Base-by-base conservation (phyloP, 2,888 invertebrate genomes). In the Macrophya annulata region DNA sequence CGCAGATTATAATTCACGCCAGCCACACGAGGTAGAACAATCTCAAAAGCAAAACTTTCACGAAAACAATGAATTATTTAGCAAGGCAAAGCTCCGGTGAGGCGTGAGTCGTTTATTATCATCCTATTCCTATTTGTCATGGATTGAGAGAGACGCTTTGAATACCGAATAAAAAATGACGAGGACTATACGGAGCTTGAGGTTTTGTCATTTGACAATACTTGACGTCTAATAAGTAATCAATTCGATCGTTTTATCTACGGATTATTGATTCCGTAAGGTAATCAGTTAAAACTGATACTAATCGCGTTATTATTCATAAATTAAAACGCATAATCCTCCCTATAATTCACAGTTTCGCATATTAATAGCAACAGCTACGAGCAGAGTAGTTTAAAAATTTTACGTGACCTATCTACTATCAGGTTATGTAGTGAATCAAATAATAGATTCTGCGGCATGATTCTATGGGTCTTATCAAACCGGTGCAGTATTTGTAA, bases 381-480 rank as follows among this genome's bases (percentile, higher is more conserved):
- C 31, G 31, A 21, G 25, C 8, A 10, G 31, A 21, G 25, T n/a
- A 10, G 68, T 71, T 8, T 25, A 17, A 37, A 37, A 85, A 88
- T 89, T 89, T 91, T 91, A 87, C 88, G 74, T 91, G 77, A 77
- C 77, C 55, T 77, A 77, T 81, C 65, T 81, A 21, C n/a, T 15
- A 31, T 43, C 43, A 10, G 40, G 15, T 37, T 43, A 12, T 9
- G 12, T 5, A 25, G 5, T 71, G 71, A 83, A 83, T 83, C 68
- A 48, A 88, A 88, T 89, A 91, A 92, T 90, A 89, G 88, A 92
- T 92, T 91, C 92, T 87, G 85, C 77, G 87, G 89, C 92, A 91
- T 90, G 92, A 86, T 85, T 84, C 79, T 87, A 85, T 71, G 74
- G 86, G 85, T 88, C 89, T 91, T 92, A 92, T 91, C 92, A 88